phyloP scores from a whole-genome alignment of 2,888 invertebrate species.

The Gibbula magus region DNA sequence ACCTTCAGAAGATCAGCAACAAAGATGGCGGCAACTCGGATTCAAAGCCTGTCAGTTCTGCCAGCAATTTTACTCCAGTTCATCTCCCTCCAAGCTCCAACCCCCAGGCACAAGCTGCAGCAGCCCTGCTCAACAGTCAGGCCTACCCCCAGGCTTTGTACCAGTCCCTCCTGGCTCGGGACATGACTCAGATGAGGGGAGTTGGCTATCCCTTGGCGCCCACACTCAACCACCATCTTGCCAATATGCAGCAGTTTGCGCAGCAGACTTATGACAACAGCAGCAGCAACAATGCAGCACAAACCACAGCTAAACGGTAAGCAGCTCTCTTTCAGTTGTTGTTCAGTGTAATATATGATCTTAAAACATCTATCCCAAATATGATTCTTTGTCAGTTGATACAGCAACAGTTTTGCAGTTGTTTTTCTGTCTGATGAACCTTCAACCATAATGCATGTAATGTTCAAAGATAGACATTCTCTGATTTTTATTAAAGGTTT shows the following conservation, averaged over 20 bases:
- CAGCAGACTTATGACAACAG: background rate
- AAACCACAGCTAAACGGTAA: background rate
- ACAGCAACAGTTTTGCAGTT: too few species aligned
- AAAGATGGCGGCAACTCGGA: background rate
- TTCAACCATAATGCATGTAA: too few species aligned
- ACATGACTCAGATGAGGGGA: background rate
- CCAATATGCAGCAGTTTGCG: conserved; percentile 28
- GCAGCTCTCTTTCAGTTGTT: background rate
- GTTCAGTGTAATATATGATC: too few species aligned
- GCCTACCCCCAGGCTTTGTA: background rate
- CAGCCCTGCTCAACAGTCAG: background rate
- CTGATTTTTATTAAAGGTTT: too few species aligned
- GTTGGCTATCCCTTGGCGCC: conserved; percentile 7
- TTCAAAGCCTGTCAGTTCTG: background rate
- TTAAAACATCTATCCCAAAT: too few species aligned
- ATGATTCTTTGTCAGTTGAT: too few species aligned
- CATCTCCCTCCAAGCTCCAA: background rate
- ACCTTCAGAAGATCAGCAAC: conserved; percentile 48
- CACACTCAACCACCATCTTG: conserved; percentile 19
- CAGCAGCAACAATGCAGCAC: conserved; percentile 6
- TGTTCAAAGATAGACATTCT: too few species aligned
- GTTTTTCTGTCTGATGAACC: too few species aligned
- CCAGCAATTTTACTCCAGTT: background rate
- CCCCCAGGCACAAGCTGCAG: background rate
- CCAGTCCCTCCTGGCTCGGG: conserved; percentile 11